Evolutionary conservation across 2,888 invertebrate genomes (phyloP), one percentile per base, ranked within the genome.

Genomic region (Agrotis exclamationis): DNA sequence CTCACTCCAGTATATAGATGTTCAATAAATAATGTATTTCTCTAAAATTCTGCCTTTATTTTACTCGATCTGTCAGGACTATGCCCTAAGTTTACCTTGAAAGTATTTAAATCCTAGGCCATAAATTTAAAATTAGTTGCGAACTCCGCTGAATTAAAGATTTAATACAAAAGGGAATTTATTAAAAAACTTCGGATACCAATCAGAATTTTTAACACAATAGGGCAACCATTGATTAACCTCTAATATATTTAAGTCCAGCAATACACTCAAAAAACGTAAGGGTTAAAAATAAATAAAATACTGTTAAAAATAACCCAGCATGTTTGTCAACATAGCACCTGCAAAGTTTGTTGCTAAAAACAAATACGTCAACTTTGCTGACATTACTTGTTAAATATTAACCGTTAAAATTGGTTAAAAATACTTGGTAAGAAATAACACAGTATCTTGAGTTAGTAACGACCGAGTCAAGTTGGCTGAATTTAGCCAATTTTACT

Each of bases 1-100:
- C 74, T 83, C 88, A 64, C 76, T 87, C 58, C 90, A 88, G 63
- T 85, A 76, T 73, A 76, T 87, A 71, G 85, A 88, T 80, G 78
- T 86, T 72, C 83, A 89, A 87, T 88, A 88, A 88, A 87, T 79
- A 62, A 70, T 71, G 24, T 70, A 77, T 73, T 70, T 62, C 50
- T 65, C 24, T 59, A 53, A 63, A 69, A 60, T 22, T 22, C 11
- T 7, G 39, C 14, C 48, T 79, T 79, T 73, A 74, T 79, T 82
- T 81, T 70, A 39, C 79, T 58, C 59, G 13, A 45, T 51, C 74
- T 57, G 53, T 62, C 45, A 62, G 20, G 20, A 63, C n/a, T 50
- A 33, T 11, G n/a, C 22, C 50, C 47, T 57, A 45, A 13, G 16
- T 54, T 72, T 44, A 62, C 78, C 73, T 68, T 68, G 50, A 14